Percentiles rank a stretch among this genome's conserved stretches.
Conservation (phyloP, 37 sponge, comb jelly and placozoan species). For the Halichondria panicea region DNA sequence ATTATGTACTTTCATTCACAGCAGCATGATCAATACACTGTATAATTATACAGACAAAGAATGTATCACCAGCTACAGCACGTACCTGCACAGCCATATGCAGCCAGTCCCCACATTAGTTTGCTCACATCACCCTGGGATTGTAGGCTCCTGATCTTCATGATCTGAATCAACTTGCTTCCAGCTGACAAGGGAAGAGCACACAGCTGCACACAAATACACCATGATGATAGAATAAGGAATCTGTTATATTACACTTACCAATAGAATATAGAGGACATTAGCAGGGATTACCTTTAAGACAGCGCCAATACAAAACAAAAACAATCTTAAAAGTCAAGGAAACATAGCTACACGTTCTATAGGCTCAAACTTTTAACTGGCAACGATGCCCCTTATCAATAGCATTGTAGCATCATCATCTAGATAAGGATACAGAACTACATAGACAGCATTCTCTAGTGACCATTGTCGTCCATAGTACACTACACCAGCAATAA, state of each 20-base stretch:
- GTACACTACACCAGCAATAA: not conserved
- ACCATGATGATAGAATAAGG: not conserved
- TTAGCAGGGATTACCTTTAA: not conserved
- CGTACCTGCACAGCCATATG: slow-evolving; percentile 49
- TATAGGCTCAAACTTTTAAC: no score
- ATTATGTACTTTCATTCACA: not conserved
- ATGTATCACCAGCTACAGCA: not conserved
- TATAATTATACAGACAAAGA: not conserved
- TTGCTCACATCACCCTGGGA: slow-evolving; percentile 28
- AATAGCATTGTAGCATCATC: no score
- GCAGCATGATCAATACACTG: not conserved
- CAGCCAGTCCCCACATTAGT: slow-evolving; percentile 11
- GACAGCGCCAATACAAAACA: not conserved
- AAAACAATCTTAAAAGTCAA: no score
- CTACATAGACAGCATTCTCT: slow-evolving; percentile 3
- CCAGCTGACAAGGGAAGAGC: slow-evolving; percentile 9
- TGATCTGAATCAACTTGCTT: slow-evolving; percentile 28
- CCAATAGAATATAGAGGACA: slow-evolving; percentile 5
- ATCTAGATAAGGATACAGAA: not conserved
- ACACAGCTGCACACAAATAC: not conserved
- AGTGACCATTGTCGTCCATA: slow-evolving; percentile 10
- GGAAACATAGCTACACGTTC: no score
- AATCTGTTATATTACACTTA: not conserved
- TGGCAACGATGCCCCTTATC: no score
- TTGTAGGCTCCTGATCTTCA: slow-evolving; percentile 5